Evolutionary conservation across 2,888 invertebrate species (phyloP).

Genomic region (Ormyrus nitidulus): DNA sequence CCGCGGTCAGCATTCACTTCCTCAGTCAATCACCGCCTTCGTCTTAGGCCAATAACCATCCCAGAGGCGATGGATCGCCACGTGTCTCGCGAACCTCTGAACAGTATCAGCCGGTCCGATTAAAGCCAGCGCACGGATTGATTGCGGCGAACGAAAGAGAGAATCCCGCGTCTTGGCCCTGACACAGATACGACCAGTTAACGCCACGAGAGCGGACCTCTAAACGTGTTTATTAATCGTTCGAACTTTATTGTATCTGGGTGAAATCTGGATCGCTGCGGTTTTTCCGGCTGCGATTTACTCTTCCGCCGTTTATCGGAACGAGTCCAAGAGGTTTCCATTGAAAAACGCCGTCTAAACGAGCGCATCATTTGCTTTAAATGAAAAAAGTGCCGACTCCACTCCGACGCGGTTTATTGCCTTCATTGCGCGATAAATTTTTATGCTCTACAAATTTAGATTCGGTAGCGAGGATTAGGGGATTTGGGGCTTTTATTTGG

Average conservation of each 20-base stretch:
- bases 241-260: not conserved
- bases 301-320: too few relatives aligned
- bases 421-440: too few relatives aligned
- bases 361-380: too few relatives aligned
- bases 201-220: not conserved
- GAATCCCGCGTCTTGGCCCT: conserved; percentile 9
- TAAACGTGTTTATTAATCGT: too few relatives aligned
- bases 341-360: too few relatives aligned
- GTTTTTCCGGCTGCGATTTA: not conserved
- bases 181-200: conserved; percentile 30
- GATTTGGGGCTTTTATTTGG: too few relatives aligned
- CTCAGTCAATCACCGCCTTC: not conserved
- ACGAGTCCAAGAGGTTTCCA: too few relatives aligned
- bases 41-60: not conserved
- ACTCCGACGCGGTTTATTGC: too few relatives aligned
- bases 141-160: not conserved
- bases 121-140: not conserved
- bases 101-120: not conserved
- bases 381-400: too few relatives aligned
- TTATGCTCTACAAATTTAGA: too few relatives aligned
- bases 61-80: not conserved
- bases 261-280: conserved; percentile 1
- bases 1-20: not conserved
- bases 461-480: too few relatives aligned
- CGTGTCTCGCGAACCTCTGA: too few relatives aligned